Base-by-base conservation (phyloP, 2,113 vertebrate genomes). In the Passer montanus region DNA sequence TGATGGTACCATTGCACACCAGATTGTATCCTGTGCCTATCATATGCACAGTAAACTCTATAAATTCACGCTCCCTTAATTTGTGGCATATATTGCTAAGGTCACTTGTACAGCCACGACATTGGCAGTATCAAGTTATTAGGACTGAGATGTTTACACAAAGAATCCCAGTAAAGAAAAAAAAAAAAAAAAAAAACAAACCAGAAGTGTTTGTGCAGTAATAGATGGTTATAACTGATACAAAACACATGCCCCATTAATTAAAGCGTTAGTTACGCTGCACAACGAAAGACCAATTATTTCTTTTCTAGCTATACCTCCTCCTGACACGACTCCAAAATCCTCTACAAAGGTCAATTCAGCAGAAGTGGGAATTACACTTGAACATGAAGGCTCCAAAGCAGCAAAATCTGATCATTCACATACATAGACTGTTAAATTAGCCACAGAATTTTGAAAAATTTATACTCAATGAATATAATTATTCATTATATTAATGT, bases 21-120 rank as follows among this genome's bases (percentile, higher is more conserved):
- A 35, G 11, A 55, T 2, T 53, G 26, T 9, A 15, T 27, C 0
- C 0, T 8, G 28, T 49, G 13, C 27, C n/a, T n/a, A 7, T n/a
- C 43, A 47, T 5, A 59, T 43, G 26, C 44, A 53, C 43, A 28
- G 19, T 19, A 7, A 91, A 63, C 8, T 64, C 49, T 13, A 0
- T 9, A 8, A 41, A 21, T 80, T 60, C 44, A n/a, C 35, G 55
- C 6, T 59, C 20, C 49, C 3, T 8, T 27, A 75, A 53, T 33
- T 31, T 16, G 47, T 44, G 37, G 19, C 30, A 41, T 10, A 20
- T 2, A 2, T 31, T 46, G 12, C 67, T 68, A 30, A 64, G 20
- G 12, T 64, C 62, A 76, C 8, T 33, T 46, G 11, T 31, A 76
- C 6, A 46, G 49, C 39, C 31, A 43, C 21, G 24, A 47, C 5